Conservation (phyloP, 1,140 invertebrate genomes). For the Drosophila aff. region DNA sequence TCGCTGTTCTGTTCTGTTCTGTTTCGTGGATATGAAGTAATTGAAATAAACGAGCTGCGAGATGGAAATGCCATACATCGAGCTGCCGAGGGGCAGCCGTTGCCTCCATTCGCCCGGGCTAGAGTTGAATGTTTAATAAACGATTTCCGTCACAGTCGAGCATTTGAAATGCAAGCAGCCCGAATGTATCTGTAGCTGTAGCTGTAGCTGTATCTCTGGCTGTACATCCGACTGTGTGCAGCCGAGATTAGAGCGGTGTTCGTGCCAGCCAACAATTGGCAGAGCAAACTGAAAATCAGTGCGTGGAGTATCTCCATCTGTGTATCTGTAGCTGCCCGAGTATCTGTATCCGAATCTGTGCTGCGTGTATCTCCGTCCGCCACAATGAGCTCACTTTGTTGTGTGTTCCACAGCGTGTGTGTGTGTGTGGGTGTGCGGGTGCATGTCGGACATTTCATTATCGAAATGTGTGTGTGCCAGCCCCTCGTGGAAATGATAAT, state of each 20-base stretch:
- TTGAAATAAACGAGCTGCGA: slow-evolving; percentile 76
- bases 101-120: slow-evolving; percentile 13
- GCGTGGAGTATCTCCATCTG: slow-evolving; percentile 69
- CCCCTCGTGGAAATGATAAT: slow-evolving; percentile 68
- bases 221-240: slow-evolving; percentile 49
- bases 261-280: slow-evolving; percentile 72
- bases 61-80: slow-evolving; percentile 19
- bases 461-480: slow-evolving; percentile 51
- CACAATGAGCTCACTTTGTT: slow-evolving; percentile 77
- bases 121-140: slow-evolving; percentile 76
- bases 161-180: slow-evolving; percentile 60
- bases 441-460: slow-evolving; percentile 79
- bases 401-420: background rate
- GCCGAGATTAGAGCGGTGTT: slow-evolving; percentile 72
- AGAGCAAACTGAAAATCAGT: slow-evolving; percentile 73
- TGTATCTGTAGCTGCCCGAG: slow-evolving; percentile 33
- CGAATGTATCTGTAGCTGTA: slow-evolving; percentile 16
- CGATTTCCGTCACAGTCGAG: slow-evolving; percentile 69
- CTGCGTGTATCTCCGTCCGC: slow-evolving; percentile 50
- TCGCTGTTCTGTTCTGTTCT: slow-evolving; percentile 13
- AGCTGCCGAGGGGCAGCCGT: slow-evolving; percentile 8
- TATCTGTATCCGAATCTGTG: slow-evolving; percentile 34
- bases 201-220: slow-evolving; percentile 7
- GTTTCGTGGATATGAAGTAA: slow-evolving; percentile 64
- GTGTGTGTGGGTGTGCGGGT: slow-evolving; percentile 60